Base-by-base conservation (phyloP, 1,140 invertebrate genomes). In the Rhagoletis zephyria region DNA sequence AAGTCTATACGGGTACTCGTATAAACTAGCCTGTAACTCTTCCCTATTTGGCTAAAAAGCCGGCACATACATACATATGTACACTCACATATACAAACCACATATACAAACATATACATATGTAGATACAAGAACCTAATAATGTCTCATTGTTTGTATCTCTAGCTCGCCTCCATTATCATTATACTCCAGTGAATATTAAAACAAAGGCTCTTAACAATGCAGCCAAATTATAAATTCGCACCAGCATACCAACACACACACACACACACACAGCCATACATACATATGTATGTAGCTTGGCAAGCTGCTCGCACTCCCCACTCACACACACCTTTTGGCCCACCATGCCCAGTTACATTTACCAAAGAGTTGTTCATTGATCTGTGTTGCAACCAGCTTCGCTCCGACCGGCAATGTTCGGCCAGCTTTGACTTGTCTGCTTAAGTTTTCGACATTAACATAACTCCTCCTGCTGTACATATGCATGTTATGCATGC, bases 391-490 rank as follows among this genome's bases (percentile, higher is more conserved):
- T 19, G 74, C 48, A 19, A 81, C n/a, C 74, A 51, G 74, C 74
- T n/a, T n/a, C n/a, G n/a, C n/a, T n/a, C 48, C 45, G 48, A 56
- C 48, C 16, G 74, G 19, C 74, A n/a, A 81, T 81, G 74, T 81
- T 81, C 74, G 74, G 74, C 74, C 74, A 81, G 74, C 74, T 81
- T 81, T 81, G 74, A 81, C 74, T 81, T 81, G 74, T 81, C 48
- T 81, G 74, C 74, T 81, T 81, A 81, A 81, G 74, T 81, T 81
- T 81, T 81, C 74, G 74, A 81, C 74, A 81, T 81, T 81, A 81
- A 81, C 74, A 81, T 81, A 81, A 81, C 74, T n/a, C 74, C 74
- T 56, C n/a, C 74, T 12, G 51, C n/a, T 56, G 2, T 10, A 42
- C 48, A 81, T n/a, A n/a, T n/a, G n/a, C n/a, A n/a, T 30, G 30